Evolutionary conservation across 2,113 vertebrate genomes (phyloP).

Genomic region (Orientallactaga bullata): DNA sequence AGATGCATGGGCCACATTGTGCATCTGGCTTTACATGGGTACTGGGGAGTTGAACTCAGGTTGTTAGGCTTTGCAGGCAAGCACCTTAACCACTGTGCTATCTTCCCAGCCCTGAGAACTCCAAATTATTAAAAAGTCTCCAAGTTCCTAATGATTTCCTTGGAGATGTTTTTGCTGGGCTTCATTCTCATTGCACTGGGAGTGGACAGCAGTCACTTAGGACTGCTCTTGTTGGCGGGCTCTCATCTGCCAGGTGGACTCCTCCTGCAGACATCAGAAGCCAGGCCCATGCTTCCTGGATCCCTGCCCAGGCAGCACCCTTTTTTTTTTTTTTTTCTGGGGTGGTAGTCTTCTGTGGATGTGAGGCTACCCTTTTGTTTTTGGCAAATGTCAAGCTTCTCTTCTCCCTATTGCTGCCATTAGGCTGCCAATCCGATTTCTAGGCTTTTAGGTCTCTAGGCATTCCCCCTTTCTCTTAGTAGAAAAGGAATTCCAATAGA

Average conservation of each 20-base stretch:
- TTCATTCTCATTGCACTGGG: background rate
- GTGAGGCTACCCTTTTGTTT: constrained; percentile 22
- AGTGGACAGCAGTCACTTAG: background rate
- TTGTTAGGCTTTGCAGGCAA: too few relatives aligned
- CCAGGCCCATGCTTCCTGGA: background rate
- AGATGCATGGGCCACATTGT: too few relatives aligned
- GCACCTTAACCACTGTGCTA: too few relatives aligned
- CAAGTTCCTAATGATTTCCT: background rate
- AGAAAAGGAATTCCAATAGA: constrained; percentile 64
- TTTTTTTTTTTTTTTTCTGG: background rate
- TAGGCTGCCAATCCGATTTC: constrained; percentile 28
- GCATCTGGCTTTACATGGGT: too few relatives aligned
- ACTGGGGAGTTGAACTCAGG: too few relatives aligned
- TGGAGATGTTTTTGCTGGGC: background rate
- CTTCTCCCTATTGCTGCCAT: background rate
- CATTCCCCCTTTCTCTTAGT: constrained; percentile 55
- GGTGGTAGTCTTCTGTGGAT: background rate
- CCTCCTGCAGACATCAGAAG: background rate
- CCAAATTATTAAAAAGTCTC: background rate
- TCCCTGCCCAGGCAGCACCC: background rate
- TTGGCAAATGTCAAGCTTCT: constrained; percentile 32
- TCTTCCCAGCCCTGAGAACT: too few relatives aligned
- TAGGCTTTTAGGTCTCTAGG: constrained; percentile 45
- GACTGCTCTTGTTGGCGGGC: background rate
- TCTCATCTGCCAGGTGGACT: background rate